Evolutionary conservation across 1,140 invertebrate species (phyloP).

Genomic region (Trichogramma pretiosum): DNA sequence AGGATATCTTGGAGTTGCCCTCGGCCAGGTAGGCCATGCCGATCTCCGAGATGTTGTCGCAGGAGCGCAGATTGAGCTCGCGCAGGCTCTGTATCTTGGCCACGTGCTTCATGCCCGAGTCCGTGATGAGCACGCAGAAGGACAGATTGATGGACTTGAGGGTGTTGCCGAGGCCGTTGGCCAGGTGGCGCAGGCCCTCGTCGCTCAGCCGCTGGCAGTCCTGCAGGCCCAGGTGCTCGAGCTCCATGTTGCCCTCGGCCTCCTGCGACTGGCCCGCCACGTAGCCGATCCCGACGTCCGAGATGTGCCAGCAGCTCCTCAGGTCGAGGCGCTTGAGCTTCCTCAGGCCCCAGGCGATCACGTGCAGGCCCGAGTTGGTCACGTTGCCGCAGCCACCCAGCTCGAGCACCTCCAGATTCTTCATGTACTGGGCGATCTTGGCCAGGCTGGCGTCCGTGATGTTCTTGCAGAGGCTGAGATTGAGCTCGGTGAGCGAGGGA

Average conservation of each 20-base stretch:
- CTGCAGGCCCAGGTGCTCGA: conserved; percentile 82
- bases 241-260: conserved; percentile 56
- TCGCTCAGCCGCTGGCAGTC: conserved; percentile 91
- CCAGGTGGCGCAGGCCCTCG: conserved; percentile 76
- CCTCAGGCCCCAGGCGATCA: conserved; percentile 78
- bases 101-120: conserved; percentile 80
- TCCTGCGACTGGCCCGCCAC: conserved; percentile 65
- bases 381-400: conserved; percentile 85
- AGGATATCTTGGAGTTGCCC: conserved; percentile 68
- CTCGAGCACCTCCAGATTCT: conserved; percentile 79
- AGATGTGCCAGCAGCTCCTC: conserved; percentile 84
- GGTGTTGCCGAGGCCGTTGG: conserved; percentile 66
- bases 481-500: conserved; percentile 66
- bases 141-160: conserved; percentile 83
- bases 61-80: conserved; percentile 84
- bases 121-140: conserved; percentile 88
- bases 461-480: conserved; percentile 90
- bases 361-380: conserved; percentile 74
- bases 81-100: conserved; percentile 73
- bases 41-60: conserved; percentile 87
- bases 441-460: conserved; percentile 78
- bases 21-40: conserved; percentile 86
- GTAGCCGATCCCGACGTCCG: conserved; percentile 80
- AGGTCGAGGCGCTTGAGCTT: conserved; percentile 77
- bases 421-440: conserved; percentile 74